Conservation (phyloP, 2,888 invertebrate genomes). For the Xestia sexstrigata region DNA sequence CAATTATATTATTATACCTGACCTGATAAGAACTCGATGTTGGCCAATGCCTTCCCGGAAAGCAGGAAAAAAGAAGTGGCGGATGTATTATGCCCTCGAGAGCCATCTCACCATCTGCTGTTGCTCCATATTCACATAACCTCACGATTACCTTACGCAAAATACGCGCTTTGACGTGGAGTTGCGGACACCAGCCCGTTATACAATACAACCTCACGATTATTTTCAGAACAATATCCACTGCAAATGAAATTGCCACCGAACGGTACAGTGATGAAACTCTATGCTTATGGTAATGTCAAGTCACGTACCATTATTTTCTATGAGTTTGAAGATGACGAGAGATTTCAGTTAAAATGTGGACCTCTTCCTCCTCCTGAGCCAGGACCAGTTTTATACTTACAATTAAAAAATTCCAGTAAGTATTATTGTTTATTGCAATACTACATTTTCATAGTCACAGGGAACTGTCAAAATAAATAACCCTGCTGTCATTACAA, state of each 20-base stretch:
- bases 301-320: not conserved
- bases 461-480: not conserved
- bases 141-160: too few species aligned
- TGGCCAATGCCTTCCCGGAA: not conserved
- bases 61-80: not conserved
- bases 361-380: accelerated
- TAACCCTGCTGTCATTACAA: too few species aligned
- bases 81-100: not conserved
- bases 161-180: too few species aligned
- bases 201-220: not conserved
- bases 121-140: not conserved
- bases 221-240: conserved; percentile 2
- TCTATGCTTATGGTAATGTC: not conserved
- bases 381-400: accelerated
- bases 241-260: conserved; percentile 5
- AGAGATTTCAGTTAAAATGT: conserved; percentile 15
- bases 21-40: not conserved
- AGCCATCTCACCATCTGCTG: not conserved
- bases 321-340: conserved; percentile 38
- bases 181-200: too few species aligned
- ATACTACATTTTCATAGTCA: not conserved
- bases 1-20: too few species aligned
- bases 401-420: conserved; percentile 2
- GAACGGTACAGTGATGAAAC: conserved; percentile 19
- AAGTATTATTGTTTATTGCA: not conserved